Evolutionary conservation across 2,888 invertebrate species (phyloP).

Genomic region (Patella ulyssiponensis): DNA sequence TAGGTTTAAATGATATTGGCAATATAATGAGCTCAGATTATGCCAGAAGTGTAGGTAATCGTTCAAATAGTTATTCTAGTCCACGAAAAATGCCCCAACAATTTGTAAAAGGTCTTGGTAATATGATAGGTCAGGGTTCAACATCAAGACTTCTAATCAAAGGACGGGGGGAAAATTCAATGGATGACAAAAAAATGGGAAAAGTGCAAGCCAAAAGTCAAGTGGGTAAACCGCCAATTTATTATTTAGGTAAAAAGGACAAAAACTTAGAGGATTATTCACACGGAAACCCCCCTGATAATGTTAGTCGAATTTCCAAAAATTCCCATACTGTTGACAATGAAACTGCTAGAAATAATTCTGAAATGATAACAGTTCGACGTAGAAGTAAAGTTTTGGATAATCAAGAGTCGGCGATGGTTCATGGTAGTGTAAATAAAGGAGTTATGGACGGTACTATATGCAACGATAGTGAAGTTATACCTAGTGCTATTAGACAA

Average conservation of each 20-base stretch:
- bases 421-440: not conserved
- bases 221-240: conserved; percentile 50
- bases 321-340: conserved; percentile 3
- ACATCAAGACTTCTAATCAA: conserved; percentile 58
- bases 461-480: conserved; percentile 25
- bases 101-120: conserved; percentile 61
- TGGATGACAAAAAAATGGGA: conserved; percentile 55
- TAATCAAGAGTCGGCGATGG: not conserved
- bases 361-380: not conserved
- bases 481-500: conserved; percentile 11
- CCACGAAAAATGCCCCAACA: conserved; percentile 61
- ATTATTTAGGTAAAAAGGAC: conserved; percentile 39
- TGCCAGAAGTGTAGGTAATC: not conserved
- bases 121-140: conserved; percentile 56
- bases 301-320: conserved; percentile 8
- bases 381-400: not conserved
- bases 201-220: conserved; percentile 51
- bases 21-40: conserved; percentile 4
- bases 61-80: conserved; percentile 42
- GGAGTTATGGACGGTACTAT: conserved; percentile 10
- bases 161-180: conserved; percentile 54
- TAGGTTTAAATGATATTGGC: conserved; percentile 18
- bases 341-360: conserved; percentile 6
- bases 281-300: conserved; percentile 11
- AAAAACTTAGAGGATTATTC: conserved; percentile 31